Conservation (phyloP, 2,113 vertebrate genomes). For the Plecturocebus donacophilus region DNA sequence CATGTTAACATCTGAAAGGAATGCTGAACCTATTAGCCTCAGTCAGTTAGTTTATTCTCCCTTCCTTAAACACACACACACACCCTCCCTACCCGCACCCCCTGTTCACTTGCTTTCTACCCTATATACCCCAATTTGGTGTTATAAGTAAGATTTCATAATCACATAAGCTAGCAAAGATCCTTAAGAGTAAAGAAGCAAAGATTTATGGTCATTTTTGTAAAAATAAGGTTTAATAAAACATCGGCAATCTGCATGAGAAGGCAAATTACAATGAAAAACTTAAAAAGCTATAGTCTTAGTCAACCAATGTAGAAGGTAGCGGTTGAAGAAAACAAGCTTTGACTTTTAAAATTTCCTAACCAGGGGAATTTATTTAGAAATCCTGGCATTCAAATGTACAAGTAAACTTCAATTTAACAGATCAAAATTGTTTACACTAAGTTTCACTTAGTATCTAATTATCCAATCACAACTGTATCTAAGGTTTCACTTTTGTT, state of each 20-base stretch:
- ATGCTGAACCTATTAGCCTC: background rate
- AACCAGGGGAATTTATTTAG: background rate
- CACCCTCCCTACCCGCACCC: background rate
- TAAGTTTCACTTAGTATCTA: too few relatives aligned
- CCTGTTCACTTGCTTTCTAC: background rate
- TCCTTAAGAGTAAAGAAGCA: background rate
- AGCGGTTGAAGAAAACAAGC: background rate
- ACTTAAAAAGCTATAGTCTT: background rate
- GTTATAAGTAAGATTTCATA: conserved; percentile 19
- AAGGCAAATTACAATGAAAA: conserved; percentile 30
- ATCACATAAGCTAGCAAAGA: background rate
- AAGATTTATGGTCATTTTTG: background rate
- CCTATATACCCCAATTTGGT: background rate
- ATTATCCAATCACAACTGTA: too few relatives aligned
- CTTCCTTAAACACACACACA: too few relatives aligned
- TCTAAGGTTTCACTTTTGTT: background rate
- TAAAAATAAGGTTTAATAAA: conserved; percentile 4
- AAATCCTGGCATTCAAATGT: background rate
- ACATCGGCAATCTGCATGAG: background rate
- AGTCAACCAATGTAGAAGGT: background rate
- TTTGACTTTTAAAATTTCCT: background rate
- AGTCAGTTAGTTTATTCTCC: background rate
- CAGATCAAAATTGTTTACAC: background rate
- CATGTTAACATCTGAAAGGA: background rate
- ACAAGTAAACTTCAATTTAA: conserved; percentile 4